Base-by-base conservation (phyloP, 30 jellyfish, hydroid and myxozoan species). In the Turritopsis rubra region DNA sequence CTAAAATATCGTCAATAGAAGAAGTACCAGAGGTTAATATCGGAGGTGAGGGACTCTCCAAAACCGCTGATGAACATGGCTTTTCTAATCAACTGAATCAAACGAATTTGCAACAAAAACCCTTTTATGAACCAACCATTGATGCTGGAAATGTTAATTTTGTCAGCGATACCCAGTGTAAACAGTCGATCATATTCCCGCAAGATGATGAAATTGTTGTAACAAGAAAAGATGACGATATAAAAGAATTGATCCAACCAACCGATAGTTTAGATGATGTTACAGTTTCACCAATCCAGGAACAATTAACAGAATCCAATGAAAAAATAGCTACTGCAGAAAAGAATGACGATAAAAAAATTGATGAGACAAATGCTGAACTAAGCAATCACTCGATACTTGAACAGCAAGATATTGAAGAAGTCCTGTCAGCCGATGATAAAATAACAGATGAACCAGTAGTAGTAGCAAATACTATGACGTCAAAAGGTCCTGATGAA, bases 71-170 rank as follows among this genome's bases (percentile, higher is more conserved):
- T 41, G 9, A 41, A 41, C 13, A 41, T 41, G 60, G 60, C 60
- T 3, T 41, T 41, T 41, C 60, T 13, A 13, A 41, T 41, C 60
- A 41, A 41, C 60, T 13, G 13, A 41, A 5, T 41, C 23, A 68
- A 27, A 68, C 31, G 17, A 23, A 7, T 23, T 68, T 22, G 21
- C 31, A 27, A n/a, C 77, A 68, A 9, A 52, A 54, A 22, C 87
- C 87, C 13, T 80, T 80, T 80, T 80, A 80, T 53, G 87, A 80
- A 80, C 87, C 87, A 25, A 80, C 54, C 8, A 75, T 75, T 21
- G 60, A 41, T 41, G 5, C 60, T 41, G 60, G 60, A 3, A 13
- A 41, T 3, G 9, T 3, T 3, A 13, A 41, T 41, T 3, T 3
- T 13, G 60, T 41, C 60, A n/a, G n/a, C 60, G 13, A 41, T 41